Conservation (phyloP, 1,140 invertebrate species). For the Campodea augens region DNA sequence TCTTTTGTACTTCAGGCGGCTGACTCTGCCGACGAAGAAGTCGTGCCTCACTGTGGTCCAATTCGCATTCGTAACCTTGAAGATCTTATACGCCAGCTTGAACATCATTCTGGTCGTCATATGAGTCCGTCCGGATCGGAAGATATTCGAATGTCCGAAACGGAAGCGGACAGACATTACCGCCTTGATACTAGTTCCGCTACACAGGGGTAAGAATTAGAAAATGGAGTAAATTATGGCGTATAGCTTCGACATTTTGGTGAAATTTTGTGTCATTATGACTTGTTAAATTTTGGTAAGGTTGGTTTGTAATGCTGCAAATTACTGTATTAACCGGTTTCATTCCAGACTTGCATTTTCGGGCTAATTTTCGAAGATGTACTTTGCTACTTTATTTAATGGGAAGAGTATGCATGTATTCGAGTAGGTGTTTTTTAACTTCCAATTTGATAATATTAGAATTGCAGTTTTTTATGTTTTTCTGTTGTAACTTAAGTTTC, state of each 20-base stretch:
- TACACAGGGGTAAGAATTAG: slow-evolving; percentile 48
- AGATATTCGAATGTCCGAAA: slow-evolving; percentile 78
- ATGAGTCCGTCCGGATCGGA: slow-evolving; percentile 78
- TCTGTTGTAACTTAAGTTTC: too few species aligned
- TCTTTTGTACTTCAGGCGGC: too few species aligned
- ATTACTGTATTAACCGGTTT: background rate
- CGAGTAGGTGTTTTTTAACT: too few species aligned
- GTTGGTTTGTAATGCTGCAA: background rate
- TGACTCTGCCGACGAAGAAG: slow-evolving; percentile 15
- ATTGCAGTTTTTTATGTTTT: too few species aligned
- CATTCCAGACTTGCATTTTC: background rate
- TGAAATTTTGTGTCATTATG: background rate
- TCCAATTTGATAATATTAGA: too few species aligned
- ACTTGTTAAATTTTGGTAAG: background rate
- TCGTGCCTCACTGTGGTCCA: slow-evolving; percentile 21
- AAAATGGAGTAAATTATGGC: slow-evolving; percentile 12
- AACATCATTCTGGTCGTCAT: slow-evolving; percentile 67
- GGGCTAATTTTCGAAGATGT: too few species aligned
- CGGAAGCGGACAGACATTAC: slow-evolving; percentile 72
- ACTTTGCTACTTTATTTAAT: too few species aligned
- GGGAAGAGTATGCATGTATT: too few species aligned
- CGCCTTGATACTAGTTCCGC: slow-evolving; percentile 59
- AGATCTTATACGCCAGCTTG: slow-evolving; percentile 72
- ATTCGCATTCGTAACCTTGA: slow-evolving; percentile 69
- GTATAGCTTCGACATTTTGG: background rate